phyloP scores from a whole-genome alignment of 2,888 invertebrate genomes.

The Choristoneura rosaceana region DNA sequence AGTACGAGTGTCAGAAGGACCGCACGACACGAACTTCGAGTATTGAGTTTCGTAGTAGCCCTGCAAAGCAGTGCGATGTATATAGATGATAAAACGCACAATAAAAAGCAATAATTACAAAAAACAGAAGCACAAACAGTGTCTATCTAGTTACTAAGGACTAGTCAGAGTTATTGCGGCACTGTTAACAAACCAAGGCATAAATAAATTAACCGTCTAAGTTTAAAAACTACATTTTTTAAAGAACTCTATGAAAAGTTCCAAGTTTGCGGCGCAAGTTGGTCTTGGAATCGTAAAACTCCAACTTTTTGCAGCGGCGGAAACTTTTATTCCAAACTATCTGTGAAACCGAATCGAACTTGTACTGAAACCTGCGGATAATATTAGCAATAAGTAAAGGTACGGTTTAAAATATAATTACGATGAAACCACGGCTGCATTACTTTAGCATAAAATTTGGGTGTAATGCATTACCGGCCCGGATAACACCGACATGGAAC shows the following conservation, averaged over 20 bases:
- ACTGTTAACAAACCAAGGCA: neutral
- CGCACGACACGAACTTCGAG: too few relatives aligned
- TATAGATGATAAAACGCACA: too few relatives aligned
- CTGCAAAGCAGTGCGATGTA: too few relatives aligned
- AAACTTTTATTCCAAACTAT: constrained; percentile 26
- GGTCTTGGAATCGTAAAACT: constrained; percentile 30
- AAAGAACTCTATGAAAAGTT: constrained; percentile 18
- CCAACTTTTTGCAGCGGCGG: constrained; percentile 32
- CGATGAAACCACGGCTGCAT: too few relatives aligned
- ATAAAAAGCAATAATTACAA: neutral
- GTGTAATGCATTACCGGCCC: too few relatives aligned
- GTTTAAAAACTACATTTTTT: constrained; percentile 35
- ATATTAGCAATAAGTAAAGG: neutral
- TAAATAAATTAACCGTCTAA: constrained; percentile 35
- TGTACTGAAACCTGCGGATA: constrained; percentile 11
- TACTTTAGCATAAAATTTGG: too few relatives aligned
- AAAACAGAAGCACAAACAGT: neutral
- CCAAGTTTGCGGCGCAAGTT: constrained; percentile 28
- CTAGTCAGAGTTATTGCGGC: neutral
- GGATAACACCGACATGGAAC: too few relatives aligned
- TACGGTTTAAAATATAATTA: neutral
- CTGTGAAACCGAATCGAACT: constrained; percentile 23
- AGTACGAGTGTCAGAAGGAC: too few relatives aligned
- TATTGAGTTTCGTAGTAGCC: too few relatives aligned
- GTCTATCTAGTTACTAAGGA: neutral